These are phyloP conservation scores for Labeo catla DNA, from an alignment of 2,113 vertebrate genomes.

Conservation along the genomic window DNA sequence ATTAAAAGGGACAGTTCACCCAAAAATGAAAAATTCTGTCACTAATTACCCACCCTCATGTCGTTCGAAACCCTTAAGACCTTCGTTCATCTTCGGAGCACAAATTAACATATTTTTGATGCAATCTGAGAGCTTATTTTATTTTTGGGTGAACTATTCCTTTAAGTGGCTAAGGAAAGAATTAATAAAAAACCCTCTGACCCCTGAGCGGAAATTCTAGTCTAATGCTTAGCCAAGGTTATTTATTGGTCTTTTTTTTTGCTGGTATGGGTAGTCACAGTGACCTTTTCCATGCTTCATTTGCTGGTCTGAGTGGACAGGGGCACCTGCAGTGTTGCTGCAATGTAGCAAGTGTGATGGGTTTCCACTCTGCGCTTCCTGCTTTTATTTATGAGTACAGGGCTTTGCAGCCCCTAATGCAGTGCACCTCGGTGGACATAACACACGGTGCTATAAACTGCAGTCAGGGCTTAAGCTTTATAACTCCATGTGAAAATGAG, in stretches of 20 bases:
- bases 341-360: conserved; percentile 31
- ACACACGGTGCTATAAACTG: not conserved
- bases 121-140: no score
- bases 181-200: not conserved
- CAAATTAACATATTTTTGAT: no score
- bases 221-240: conserved; percentile 16
- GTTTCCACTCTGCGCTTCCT: not conserved
- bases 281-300: conserved; percentile 49
- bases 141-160: no score
- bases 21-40: no score
- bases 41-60: no score
- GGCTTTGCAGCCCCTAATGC: not conserved
- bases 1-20: no score
- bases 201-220: conserved; percentile 8
- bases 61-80: no score
- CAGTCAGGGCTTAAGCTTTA: conserved; percentile 28
- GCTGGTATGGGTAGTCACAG: conserved; percentile 17
- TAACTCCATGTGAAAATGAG: not conserved
- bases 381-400: conserved; percentile 20
- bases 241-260: conserved; percentile 44
- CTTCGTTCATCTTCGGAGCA: no score
- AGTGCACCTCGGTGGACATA: not conserved
- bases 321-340: conserved; percentile 20
- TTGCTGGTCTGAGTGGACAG: conserved; percentile 20
- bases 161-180: not conserved